These are phyloP conservation scores for Leptinotarsa peninsularis DNA, from an alignment of 2,888 invertebrate genomes.

Conservation along the genomic window DNA sequence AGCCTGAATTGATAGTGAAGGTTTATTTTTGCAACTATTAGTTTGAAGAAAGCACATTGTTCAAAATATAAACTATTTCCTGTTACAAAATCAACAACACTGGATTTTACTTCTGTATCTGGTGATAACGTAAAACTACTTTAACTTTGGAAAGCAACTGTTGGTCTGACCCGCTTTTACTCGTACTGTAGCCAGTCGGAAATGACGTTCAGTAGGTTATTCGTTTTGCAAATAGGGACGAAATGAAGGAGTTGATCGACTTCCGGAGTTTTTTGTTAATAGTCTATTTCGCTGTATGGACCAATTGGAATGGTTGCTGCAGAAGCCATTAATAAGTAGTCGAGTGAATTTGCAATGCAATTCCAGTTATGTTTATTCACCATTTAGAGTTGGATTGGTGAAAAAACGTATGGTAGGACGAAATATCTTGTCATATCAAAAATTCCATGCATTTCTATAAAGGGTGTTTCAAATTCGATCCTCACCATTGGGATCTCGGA, in stretches of 20 bases:
- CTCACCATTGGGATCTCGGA: too few relatives aligned
- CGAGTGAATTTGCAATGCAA: background rate
- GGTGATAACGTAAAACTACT: background rate
- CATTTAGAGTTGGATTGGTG: too few relatives aligned
- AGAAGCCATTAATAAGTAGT: conserved; percentile 5
- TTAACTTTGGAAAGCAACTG: background rate
- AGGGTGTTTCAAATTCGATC: too few relatives aligned
- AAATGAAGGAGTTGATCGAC: conserved; percentile 19
- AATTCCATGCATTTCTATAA: too few relatives aligned
- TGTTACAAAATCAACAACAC: too few relatives aligned
- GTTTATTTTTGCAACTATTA: too few relatives aligned
- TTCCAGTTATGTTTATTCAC: background rate
- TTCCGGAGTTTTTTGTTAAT: conserved; percentile 15
- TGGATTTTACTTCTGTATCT: too few relatives aligned
- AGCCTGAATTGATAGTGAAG: too few relatives aligned
- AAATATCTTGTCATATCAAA: too few relatives aligned
- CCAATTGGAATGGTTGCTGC: background rate
- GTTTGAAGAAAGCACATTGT: too few relatives aligned
- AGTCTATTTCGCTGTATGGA: conserved; percentile 6
- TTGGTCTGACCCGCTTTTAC: background rate
- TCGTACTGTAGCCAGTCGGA: background rate
- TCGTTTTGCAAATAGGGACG: conserved; percentile 14
- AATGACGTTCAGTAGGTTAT: conserved; percentile 9
- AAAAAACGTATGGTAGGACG: too few relatives aligned
- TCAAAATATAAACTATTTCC: too few relatives aligned